Base-by-base conservation (phyloP, 2,888 invertebrate species). In the Melitaea athalia region DNA sequence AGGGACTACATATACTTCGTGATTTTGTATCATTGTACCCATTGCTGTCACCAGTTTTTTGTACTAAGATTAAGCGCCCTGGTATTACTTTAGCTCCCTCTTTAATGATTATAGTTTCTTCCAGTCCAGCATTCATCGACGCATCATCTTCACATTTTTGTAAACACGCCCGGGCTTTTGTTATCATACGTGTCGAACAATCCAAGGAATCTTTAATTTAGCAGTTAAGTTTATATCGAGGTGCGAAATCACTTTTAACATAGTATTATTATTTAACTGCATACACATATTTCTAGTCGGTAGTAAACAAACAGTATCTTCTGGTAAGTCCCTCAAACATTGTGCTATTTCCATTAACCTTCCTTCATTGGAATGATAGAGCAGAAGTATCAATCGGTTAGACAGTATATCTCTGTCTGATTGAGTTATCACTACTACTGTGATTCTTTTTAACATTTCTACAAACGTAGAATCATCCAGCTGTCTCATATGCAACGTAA, bases 271-370 rank as follows among this genome's bases (percentile, higher is more conserved):
- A 71, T 83, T 83, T 10, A 81, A 67, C 63, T 73, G 72, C n/a
- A 59, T 76, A 74, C 81, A 81, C 74, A 79, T 74, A 45, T 79
- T 64, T 71, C 75, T 70, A 8, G 79, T 81, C 10, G 81, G 76
- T 31, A 81, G 69, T 64, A 80, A 75, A 64, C 77, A 81, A 68
- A 82, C 74, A 15, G 78, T 72, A 72, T 77, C 75, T 31, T 64
- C 38, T 17, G 79, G 75, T n/a, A 53, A 79, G 64, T 75, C 11
- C 0, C 11, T 11, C 12, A 53, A 2, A 14, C 31, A 14, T 31
- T 24, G 0, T 12, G 31, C 12, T 24, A 33, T 53, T 53, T 53
- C 53, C 3, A 12, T 14, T 12, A 53, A 31, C 0, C 53, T 11
- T 5, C 31, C 11, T 1, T 33, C 50, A 17, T 50, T 50, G 2